phyloP scores from a whole-genome alignment of 2,888 invertebrate genomes.

The Calephelis perditalis region DNA sequence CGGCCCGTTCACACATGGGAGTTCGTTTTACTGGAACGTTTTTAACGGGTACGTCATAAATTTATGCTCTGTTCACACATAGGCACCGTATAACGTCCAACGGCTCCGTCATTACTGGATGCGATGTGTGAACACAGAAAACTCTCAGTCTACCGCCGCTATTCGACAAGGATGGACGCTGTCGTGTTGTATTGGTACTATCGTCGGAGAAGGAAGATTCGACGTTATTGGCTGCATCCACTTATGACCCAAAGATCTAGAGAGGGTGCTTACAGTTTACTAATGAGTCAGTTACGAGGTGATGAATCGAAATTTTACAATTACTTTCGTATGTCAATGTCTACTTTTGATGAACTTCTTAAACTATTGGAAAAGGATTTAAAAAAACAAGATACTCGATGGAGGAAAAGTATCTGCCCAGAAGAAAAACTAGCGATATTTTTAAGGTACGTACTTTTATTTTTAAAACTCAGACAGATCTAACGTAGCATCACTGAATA shows the following conservation, averaged over 20 bases:
- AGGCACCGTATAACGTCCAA: conserved; percentile 24
- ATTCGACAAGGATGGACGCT: conserved; percentile 21
- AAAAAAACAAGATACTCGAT: no score
- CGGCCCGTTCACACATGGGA: conserved; percentile 6
- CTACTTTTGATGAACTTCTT: no score
- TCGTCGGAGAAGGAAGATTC: conserved; percentile 29
- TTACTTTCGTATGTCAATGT: no score
- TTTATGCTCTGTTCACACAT: conserved; percentile 25
- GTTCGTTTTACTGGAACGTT: conserved; percentile 24
- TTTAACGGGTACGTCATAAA: conserved; percentile 22
- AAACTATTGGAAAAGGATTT: no score
- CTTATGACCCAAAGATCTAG: conserved; percentile 25
- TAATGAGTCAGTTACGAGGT: no score
- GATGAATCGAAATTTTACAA: no score
- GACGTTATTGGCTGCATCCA: conserved; percentile 33
- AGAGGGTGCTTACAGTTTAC: no score
- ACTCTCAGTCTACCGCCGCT: conserved; percentile 19
- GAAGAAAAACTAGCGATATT: no score
- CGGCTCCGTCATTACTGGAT: conserved; percentile 28
- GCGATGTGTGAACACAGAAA: conserved; percentile 24
- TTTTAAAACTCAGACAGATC: no score
- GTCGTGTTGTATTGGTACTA: conserved; percentile 26
- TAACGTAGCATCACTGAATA: no score
- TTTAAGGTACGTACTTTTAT: no score
- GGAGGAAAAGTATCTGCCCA: no score